Conservation (phyloP, 1,140 invertebrate genomes). For the Ooceraea biroi region DNA sequence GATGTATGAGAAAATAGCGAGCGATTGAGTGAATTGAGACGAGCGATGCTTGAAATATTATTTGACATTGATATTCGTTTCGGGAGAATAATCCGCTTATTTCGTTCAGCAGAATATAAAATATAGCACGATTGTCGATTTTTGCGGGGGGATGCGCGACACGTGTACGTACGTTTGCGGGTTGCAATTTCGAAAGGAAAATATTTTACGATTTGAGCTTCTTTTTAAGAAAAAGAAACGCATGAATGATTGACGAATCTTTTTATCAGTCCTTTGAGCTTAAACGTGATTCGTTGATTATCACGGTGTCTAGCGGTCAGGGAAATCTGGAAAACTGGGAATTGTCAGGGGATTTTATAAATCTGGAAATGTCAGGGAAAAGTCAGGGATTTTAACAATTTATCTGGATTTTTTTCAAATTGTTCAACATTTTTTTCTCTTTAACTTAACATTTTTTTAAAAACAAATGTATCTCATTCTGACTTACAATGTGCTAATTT, state of each 20-base stretch:
- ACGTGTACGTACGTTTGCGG: background rate
- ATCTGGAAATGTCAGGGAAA: no score
- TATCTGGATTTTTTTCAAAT: no score
- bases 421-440: no score
- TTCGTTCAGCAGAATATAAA: background rate
- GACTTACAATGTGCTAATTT: no score
- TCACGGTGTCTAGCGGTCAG: no score
- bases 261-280: background rate
- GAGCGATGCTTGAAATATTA: background rate
- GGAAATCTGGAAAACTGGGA: no score
- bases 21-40: background rate
- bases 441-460: no score
- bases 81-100: conserved; percentile 16
- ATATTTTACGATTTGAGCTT: background rate
- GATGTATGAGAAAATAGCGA: background rate
- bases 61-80: conserved; percentile 10
- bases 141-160: background rate
- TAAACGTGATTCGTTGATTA: background rate
- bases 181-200: conserved; percentile 1
- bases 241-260: background rate
- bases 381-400: no score
- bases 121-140: background rate
- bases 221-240: background rate
- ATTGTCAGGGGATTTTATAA: no score
- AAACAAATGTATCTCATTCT: no score